Percentiles rank a stretch among this genome's conserved stretches.
Evolutionary conservation across 2,113 vertebrate genomes (phyloP).

Genomic region (Cepphus grylle): DNA sequence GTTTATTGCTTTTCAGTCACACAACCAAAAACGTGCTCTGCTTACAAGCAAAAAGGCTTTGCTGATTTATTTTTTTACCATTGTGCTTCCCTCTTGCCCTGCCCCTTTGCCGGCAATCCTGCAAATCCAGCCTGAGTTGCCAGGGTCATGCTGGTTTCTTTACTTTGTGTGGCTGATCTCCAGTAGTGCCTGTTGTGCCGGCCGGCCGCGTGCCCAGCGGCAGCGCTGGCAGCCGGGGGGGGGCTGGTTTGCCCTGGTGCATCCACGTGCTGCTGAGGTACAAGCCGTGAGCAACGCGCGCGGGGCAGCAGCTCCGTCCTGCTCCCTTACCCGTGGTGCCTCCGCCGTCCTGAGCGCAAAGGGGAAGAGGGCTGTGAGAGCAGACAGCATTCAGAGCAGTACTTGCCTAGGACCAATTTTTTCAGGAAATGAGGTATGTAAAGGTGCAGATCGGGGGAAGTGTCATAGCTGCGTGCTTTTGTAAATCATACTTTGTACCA

Average conservation of each 20-base stretch:
- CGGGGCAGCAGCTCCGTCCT: neutral
- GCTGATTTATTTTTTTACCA: neutral
- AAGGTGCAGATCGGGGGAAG: neutral
- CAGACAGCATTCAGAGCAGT: neutral
- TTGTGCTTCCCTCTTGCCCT: neutral
- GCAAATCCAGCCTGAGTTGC: neutral
- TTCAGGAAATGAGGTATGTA: neutral
- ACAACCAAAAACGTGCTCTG: neutral
- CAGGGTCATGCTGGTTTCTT: neutral
- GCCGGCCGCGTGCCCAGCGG: neutral
- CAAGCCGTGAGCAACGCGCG: neutral
- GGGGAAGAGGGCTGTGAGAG: neutral
- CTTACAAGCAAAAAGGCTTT: neutral
- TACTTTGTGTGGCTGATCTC: neutral
- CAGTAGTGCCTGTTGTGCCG: neutral
- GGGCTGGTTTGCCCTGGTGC: neutral
- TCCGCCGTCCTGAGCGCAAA: neutral
- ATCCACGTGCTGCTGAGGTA: accelerated
- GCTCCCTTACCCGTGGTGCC: neutral
- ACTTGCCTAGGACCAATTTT: neutral
- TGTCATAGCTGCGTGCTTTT: neutral
- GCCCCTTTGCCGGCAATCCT: neutral
- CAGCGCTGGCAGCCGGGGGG: neutral
- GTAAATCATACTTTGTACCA: neutral
- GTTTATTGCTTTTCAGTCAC: neutral